Percentiles rank a stretch among this genome's conserved stretches.
Evolutionary conservation across 2,797 vertebrate genomes (phyloP).

Genomic region (Tolypeutes matacus): DNA sequence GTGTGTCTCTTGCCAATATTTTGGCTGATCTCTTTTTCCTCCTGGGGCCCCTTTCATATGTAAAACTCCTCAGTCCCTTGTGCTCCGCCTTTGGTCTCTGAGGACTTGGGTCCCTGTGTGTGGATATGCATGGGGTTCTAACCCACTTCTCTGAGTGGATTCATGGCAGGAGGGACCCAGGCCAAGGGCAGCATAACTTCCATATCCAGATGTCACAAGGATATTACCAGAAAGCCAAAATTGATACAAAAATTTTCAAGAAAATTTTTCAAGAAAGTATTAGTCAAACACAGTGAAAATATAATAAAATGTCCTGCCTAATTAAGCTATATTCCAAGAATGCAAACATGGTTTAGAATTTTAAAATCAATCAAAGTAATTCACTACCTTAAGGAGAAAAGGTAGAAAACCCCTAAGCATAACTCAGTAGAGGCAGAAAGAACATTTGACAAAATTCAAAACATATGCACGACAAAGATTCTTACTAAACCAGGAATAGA

Average conservation of each 20-base stretch:
- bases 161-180: too few species aligned
- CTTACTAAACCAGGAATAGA: neutral
- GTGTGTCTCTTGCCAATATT: too few species aligned
- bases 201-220: neutral
- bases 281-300: neutral
- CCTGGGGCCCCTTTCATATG: too few species aligned
- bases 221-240: neutral
- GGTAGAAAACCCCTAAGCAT: neutral
- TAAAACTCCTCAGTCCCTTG: too few species aligned
- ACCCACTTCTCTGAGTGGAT: too few species aligned
- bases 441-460: neutral
- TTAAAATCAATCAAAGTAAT: neutral
- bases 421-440: neutral
- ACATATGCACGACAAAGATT: neutral
- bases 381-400: neutral
- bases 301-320: neutral
- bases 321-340: neutral
- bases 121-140: too few species aligned
- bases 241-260: neutral
- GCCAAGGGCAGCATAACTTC: neutral
- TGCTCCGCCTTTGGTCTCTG: too few species aligned
- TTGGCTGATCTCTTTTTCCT: too few species aligned
- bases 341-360: neutral
- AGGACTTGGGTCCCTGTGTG: too few species aligned
- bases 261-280: neutral